Evolutionary conservation across 2,797 vertebrate species (phyloP), one percentile per base, ranked within the genome.

Genomic region (Nyctibius grandis): DNA sequence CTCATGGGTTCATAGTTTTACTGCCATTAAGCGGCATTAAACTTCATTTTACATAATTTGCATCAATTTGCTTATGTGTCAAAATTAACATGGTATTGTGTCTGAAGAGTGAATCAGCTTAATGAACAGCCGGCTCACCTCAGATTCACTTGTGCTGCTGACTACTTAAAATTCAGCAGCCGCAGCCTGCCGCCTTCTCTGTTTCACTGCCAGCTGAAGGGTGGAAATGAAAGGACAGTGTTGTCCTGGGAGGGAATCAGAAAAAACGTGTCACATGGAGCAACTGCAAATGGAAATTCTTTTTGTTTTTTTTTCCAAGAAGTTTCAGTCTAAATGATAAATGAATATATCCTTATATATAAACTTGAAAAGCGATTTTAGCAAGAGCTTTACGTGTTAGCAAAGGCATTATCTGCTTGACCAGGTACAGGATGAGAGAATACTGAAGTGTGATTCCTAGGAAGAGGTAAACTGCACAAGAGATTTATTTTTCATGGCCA

Each of bases 111-210:
- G 96, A 95, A 89, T 96, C 88, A 89, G 84, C 82, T 65, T 96
- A 95, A 89, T 79, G 89, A 96, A 70, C 89, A 94, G 91, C 77
- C 31, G 2, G 70, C 83, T 93, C 57, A 28, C 28, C 80, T 91
- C 77, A 42, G 77, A 72, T 84, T 88, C 77, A 21, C 78, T 95
- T 84, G 68, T 85, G 83, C 79, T 95, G 74, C 85, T 40, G 45
- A 54, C 89, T 96, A 28, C 83, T 97, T 97, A 95, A 95, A 89
- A 97, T 97, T 95, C 96, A 93, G 73, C 92, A 91, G 89, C 76
- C 85, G 23, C 85, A 87, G 95, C 85, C 92, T 42, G 85, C 92
- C 2, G 65, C 95, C 85, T 95, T 80, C 93, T 96, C 87, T 88
- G 70, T 81, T 89, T 96, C 80, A 12, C 80, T 92, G 92, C 94